Evolutionary conservation across 2,113 vertebrate genomes (phyloP).

Genomic region (Dipodomys ordii): DNA sequence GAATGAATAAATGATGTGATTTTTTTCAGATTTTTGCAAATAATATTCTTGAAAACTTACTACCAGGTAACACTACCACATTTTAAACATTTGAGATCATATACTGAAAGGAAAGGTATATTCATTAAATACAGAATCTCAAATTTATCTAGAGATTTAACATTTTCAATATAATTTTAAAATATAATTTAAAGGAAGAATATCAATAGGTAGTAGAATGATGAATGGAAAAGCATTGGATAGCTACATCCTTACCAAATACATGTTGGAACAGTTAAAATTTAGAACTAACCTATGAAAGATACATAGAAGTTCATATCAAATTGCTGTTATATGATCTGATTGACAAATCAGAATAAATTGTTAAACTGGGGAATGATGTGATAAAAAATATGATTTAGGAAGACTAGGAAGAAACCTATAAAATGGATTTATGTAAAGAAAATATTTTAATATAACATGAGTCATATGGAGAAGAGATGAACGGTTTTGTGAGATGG

Average conservation of each 20-base stretch:
- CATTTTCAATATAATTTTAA: neutral
- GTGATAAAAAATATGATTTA: neutral
- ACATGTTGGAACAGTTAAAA: neutral
- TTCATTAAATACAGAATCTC: neutral
- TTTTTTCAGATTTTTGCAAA: conserved; percentile 36
- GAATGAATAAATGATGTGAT: neutral
- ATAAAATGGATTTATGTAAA: neutral
- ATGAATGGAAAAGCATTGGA: neutral
- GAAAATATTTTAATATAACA: neutral
- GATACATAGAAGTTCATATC: no score
- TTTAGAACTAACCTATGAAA: no score
- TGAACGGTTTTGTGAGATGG: neutral
- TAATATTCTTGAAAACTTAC: neutral
- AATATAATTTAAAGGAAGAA: neutral
- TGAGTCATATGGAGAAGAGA: neutral
- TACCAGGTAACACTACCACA: neutral
- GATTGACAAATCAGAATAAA: neutral
- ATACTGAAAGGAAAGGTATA: neutral
- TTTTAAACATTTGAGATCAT: neutral
- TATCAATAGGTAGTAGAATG: neutral
- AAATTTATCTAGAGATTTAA: neutral
- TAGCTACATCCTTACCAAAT: neutral
- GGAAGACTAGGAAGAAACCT: neutral
- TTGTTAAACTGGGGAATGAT: neutral
- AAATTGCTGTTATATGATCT: neutral